Evolutionary conservation across 2,888 invertebrate genomes (phyloP).

Genomic region (Notocelia uddmanniana): DNA sequence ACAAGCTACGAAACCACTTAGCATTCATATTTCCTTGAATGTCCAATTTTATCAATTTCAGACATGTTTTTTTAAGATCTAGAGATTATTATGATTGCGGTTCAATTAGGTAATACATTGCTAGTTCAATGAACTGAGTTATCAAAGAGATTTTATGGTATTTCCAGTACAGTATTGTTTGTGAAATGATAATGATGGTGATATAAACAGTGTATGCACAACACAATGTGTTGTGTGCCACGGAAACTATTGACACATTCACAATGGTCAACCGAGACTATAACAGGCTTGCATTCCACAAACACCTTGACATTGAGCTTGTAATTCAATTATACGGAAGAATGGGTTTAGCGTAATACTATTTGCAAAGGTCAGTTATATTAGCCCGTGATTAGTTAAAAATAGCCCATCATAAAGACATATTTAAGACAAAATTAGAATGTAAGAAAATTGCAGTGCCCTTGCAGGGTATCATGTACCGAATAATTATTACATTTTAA

Average conservation of each 20-base stretch:
- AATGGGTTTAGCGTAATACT: background rate
- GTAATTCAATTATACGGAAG: conserved; percentile 35
- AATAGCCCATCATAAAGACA: background rate
- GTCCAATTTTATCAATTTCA: too few species aligned
- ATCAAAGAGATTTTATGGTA: background rate
- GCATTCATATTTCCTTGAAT: too few species aligned
- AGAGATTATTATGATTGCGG: too few species aligned
- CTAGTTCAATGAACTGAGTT: background rate
- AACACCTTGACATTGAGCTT: conserved; percentile 40
- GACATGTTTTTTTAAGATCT: too few species aligned
- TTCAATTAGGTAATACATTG: background rate
- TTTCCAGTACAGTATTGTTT: background rate
- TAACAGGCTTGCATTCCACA: conserved; percentile 36
- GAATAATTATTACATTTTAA: too few species aligned
- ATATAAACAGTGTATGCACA: background rate
- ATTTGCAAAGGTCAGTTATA: conserved; percentile 22
- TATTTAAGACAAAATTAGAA: background rate
- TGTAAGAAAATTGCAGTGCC: too few species aligned
- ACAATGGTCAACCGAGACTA: conserved; percentile 19
- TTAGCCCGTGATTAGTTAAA: background rate
- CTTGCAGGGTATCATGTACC: too few species aligned
- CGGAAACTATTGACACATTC: conserved; percentile 3
- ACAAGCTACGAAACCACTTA: too few species aligned
- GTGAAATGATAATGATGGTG: background rate
- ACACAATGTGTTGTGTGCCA: background rate